These are phyloP conservation scores for Heterochromis multidens DNA, from an alignment of 2,113 vertebrate species.

Conservation along the genomic window DNA sequence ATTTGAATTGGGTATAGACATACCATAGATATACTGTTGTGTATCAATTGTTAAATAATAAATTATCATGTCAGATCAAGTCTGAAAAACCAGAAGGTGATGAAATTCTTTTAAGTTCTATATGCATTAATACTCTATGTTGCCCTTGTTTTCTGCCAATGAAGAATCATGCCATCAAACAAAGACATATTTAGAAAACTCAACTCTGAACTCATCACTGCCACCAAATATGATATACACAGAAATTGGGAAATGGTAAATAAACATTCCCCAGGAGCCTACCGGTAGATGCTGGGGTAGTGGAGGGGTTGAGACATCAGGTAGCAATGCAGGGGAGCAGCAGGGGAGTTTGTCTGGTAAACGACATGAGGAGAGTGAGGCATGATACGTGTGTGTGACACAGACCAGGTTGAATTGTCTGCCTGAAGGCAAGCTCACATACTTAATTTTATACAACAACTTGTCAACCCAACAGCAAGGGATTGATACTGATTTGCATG, in stretches of 20 bases:
- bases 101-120: neutral
- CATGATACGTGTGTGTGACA: neutral
- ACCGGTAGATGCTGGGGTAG: neutral
- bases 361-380: neutral
- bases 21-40: neutral
- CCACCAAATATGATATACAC: neutral
- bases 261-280: neutral
- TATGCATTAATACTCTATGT: neutral
- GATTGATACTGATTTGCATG: neutral
- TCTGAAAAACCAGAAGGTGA: neutral
- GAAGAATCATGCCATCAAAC: neutral
- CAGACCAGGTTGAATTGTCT: neutral
- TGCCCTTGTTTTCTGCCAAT: neutral
- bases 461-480: neutral
- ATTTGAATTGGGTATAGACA: neutral
- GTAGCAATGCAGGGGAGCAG: neutral
- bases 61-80: neutral
- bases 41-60: slow-evolving; percentile 9
- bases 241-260: neutral
- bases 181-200: neutral
- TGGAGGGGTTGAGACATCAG: neutral
- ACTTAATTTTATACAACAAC: neutral
- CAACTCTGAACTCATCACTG: neutral
- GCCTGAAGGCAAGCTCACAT: neutral
- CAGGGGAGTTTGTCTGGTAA: neutral